A percentile compares a stretch with the other conserved stretches of the same genome.
phyloP scores from a whole-genome alignment of 2,888 invertebrate genomes.

The Anodontia alba region DNA sequence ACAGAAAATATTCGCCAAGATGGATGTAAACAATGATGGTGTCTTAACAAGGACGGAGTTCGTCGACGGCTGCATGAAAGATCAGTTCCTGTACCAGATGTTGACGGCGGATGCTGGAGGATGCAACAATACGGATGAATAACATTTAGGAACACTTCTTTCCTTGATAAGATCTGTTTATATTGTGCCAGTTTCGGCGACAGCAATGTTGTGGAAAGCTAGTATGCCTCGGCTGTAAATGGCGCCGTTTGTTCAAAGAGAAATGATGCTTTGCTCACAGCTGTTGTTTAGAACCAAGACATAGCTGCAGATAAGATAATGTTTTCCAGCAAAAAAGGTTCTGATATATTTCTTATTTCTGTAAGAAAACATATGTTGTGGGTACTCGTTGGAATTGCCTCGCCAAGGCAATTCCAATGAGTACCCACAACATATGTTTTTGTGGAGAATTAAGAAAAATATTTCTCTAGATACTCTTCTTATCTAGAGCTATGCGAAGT shows the following conservation, averaged over 20 bases:
- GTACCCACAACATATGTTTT: too few species aligned
- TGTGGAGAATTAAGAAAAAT: too few species aligned
- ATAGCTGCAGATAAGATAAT: too few species aligned
- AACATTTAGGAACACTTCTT: background rate
- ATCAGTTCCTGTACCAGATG: conserved; percentile 86
- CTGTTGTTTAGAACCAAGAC: background rate
- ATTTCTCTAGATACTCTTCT: too few species aligned
- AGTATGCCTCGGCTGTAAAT: background rate
- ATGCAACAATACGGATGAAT: conserved; percentile 36
- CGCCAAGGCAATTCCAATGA: too few species aligned
- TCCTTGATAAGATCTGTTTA: background rate
- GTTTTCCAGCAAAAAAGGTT: too few species aligned
- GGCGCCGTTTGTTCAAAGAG: background rate
- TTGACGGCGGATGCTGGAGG: conserved; percentile 81
- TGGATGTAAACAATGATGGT: conserved; percentile 99
- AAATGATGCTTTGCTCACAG: conserved; percentile 1
- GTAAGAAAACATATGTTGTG: too few species aligned
- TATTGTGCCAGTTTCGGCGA: background rate
- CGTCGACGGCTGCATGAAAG: conserved; percentile 98
- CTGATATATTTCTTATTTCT: too few species aligned
- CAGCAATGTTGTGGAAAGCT: background rate
- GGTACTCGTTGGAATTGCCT: too few species aligned
- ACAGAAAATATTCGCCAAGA: conserved; percentile 99
- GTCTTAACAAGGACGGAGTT: conserved; percentile 99
- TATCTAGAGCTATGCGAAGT: too few species aligned